phyloP scores from a whole-genome alignment of 2,797 vertebrate genomes.

The Steatocranus sp. region DNA sequence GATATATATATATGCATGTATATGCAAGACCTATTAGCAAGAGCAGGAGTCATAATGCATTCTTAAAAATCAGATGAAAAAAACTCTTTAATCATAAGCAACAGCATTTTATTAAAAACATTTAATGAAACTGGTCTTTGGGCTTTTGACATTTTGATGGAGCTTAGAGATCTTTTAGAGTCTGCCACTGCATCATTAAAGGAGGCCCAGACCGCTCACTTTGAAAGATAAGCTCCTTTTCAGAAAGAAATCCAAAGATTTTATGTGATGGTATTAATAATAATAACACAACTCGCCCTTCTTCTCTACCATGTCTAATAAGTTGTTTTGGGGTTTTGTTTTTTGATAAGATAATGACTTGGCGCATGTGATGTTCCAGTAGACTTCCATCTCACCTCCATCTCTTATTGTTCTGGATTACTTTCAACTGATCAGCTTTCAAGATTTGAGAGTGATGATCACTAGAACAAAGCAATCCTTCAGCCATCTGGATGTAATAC shows the following conservation, averaged over 20 bases:
- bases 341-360: not conserved
- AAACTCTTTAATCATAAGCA: not conserved
- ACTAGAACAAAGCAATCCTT: not conserved
- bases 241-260: not conserved
- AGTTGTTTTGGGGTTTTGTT: not conserved
- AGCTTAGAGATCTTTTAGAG: not conserved
- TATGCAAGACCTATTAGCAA: not conserved
- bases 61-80: not conserved
- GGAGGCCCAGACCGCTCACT: not conserved
- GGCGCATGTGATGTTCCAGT: not conserved
- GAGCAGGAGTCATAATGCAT: not conserved
- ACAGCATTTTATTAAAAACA: not conserved
- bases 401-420: not conserved
- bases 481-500: not conserved
- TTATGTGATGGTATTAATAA: not conserved
- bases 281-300: not conserved
- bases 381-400: not conserved
- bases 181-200: not conserved
- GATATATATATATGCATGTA: too few relatives aligned
- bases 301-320: not conserved
- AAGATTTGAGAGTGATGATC: not conserved
- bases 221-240: not conserved
- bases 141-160: not conserved
- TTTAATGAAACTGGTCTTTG: not conserved
- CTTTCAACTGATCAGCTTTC: not conserved